Evolutionary conservation across 2,888 invertebrate genomes (phyloP).

Genomic region (Aporophyla nigra): DNA sequence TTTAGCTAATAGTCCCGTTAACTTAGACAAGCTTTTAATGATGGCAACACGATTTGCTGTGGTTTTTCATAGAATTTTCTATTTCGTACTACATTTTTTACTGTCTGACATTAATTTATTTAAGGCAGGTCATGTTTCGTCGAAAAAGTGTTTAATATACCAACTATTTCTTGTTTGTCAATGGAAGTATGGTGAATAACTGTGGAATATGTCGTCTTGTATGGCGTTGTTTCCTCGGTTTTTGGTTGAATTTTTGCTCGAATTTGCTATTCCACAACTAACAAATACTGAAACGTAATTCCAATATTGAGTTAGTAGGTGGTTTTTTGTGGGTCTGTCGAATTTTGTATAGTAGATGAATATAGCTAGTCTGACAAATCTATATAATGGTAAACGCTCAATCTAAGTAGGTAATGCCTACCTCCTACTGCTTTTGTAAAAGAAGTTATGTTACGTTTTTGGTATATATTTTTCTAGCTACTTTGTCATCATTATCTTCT

Average conservation of each 20-base stretch:
- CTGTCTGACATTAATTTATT: neutral
- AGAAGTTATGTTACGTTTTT: neutral
- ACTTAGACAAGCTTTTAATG: neutral
- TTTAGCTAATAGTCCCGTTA: too few species aligned
- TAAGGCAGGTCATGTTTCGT: neutral
- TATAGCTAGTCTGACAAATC: neutral
- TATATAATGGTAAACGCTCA: neutral
- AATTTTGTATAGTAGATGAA: neutral
- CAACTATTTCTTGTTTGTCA: neutral
- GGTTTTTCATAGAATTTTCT: too few species aligned
- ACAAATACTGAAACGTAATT: neutral
- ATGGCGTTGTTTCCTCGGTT: slow-evolving; percentile 8
- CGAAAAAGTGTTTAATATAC: neutral
- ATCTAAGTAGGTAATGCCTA: neutral
- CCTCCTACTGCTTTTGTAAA: neutral
- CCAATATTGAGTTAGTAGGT: neutral
- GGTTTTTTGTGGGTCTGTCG: neutral
- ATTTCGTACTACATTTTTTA: neutral
- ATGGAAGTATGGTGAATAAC: neutral
- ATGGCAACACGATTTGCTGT: neutral
- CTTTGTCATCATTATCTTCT: too few species aligned
- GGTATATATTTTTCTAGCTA: neutral
- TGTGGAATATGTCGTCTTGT: slow-evolving; percentile 78
- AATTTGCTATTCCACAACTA: neutral
- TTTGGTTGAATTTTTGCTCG: neutral